These are phyloP conservation scores for Anthopleura xanthogrammica DNA, from an alignment of 92 coral and sea anemone genomes.

Conservation along the genomic window DNA sequence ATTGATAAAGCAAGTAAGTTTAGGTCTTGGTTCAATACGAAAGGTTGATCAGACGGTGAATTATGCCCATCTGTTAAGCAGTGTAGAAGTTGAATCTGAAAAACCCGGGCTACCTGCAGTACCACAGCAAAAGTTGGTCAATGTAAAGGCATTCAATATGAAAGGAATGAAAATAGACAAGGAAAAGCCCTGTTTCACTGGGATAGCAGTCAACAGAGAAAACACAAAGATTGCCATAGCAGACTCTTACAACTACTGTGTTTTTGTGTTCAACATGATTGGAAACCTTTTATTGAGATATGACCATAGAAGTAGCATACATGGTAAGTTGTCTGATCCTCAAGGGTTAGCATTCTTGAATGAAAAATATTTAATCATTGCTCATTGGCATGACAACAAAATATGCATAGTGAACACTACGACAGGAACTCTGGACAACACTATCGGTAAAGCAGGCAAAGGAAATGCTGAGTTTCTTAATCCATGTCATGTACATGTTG, in stretches of 20 bases:
- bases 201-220: constrained; percentile 4
- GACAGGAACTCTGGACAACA: not conserved
- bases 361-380: not conserved
- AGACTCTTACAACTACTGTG: not conserved
- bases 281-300: not conserved
- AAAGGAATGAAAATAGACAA: not conserved
- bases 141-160: not conserved
- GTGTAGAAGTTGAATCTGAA: no score
- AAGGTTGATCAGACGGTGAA: not conserved
- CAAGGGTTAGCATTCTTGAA: not conserved
- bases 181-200: not conserved
- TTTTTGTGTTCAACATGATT: not conserved
- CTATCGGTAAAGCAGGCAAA: not conserved
- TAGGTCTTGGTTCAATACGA: not conserved
- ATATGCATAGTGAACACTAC: constrained; percentile 11
- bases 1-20: not conserved
- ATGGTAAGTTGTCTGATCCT: not conserved
- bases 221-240: not conserved
- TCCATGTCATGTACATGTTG: constrained; percentile 23
- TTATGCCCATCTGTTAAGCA: no score
- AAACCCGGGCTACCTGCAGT: no score
- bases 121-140: not conserved
- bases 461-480: not conserved
- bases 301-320: no score
- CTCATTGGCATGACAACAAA: not conserved